phyloP scores from a whole-genome alignment of 1,140 invertebrate genomes.

The Anthonomus grandis region DNA sequence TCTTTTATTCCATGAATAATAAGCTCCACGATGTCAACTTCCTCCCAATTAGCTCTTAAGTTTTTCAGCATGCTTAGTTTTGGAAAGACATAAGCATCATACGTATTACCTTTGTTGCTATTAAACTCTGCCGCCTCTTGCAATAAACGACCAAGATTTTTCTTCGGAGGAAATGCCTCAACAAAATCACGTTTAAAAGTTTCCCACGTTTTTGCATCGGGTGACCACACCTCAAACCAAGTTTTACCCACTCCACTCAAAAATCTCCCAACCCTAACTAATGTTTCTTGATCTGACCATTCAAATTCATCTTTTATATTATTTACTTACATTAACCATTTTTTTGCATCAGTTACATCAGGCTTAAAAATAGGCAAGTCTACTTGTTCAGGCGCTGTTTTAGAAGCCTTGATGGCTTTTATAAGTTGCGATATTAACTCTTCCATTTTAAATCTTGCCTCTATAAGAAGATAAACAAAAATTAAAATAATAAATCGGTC shows the following conservation, averaged over 20 bases:
- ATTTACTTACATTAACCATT: conserved; percentile 13
- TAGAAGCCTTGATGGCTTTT: too few relatives aligned
- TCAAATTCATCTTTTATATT: conserved; percentile 6
- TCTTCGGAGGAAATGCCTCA: conserved; percentile 23
- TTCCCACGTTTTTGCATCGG: conserved; percentile 11
- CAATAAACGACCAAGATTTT: conserved; percentile 15
- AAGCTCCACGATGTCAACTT: conserved; percentile 21
- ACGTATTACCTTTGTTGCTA: conserved; percentile 13
- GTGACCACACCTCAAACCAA: conserved; percentile 22
- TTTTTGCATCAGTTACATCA: conserved; percentile 11
- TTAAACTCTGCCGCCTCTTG: conserved; percentile 15
- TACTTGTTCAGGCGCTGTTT: conserved; percentile 13
- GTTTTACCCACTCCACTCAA: neutral
- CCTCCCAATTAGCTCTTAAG: too few relatives aligned
- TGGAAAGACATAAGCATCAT: conserved; percentile 15
- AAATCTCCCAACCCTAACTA: conserved; percentile 24
- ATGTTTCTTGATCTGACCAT: conserved; percentile 1
- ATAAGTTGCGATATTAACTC: too few relatives aligned
- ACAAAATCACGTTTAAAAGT: conserved; percentile 20
- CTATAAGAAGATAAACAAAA: too few relatives aligned
- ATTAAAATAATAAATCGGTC: too few relatives aligned
- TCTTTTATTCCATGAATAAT: conserved; percentile 24
- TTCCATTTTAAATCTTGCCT: too few relatives aligned
- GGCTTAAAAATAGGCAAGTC: conserved; percentile 13
- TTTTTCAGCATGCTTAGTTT: conserved; percentile 11